phyloP scores from a whole-genome alignment of 2,113 vertebrate genomes.

The Synodontis membranacea region DNA sequence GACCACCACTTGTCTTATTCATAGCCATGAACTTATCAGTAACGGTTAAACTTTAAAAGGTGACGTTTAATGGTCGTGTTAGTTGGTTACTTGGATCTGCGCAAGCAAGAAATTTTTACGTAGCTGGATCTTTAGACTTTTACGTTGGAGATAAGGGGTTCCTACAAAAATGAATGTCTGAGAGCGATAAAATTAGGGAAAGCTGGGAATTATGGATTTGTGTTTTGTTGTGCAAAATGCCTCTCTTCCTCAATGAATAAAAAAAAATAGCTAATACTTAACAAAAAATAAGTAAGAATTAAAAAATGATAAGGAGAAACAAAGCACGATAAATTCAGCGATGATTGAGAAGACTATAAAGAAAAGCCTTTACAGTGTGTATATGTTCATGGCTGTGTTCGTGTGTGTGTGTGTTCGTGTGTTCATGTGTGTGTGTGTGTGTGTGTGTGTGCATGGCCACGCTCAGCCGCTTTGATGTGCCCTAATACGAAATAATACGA shows the following conservation, averaged over 20 bases:
- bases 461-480: conserved; percentile 29
- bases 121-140: not conserved
- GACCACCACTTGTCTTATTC: not conserved
- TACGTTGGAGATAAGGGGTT: not conserved
- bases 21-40: not conserved
- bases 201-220: conserved; percentile 12
- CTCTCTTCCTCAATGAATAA: conserved; percentile 20
- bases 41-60: not conserved
- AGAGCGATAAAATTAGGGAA: not conserved
- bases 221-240: conserved; percentile 14
- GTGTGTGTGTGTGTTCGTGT: conserved; percentile 37
- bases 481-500: conserved; percentile 51
- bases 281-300: conserved; percentile 26
- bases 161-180: not conserved
- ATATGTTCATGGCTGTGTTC: not conserved
- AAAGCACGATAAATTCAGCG: conserved; percentile 18
- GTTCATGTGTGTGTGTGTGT: not conserved
- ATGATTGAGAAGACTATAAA: conserved; percentile 1
- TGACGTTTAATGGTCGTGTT: not conserved
- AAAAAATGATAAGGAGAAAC: conserved; percentile 35
- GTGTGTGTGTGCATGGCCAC: not conserved
- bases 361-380: not conserved
- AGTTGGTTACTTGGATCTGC: not conserved
- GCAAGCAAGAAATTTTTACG: not conserved
- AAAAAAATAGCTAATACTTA: too few relatives aligned